Base-by-base conservation (phyloP, 2,888 invertebrate species). In the Adineta ricciae region DNA sequence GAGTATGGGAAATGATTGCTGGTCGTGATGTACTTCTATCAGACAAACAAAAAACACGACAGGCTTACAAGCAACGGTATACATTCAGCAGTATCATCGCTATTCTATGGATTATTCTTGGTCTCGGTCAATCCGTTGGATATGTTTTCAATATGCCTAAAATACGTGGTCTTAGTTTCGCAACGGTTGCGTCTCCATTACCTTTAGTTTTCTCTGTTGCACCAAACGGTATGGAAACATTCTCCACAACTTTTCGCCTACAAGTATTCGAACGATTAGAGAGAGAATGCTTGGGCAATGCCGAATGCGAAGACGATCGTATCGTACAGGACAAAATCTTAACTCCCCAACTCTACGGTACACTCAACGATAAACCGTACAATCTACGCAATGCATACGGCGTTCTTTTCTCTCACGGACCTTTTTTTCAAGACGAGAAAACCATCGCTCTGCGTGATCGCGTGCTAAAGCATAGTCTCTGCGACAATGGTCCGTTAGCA, bases 351-450 rank as follows among this genome's bases (percentile, higher is more conserved):
- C 41, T 73, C 1, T 73, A 73, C 36, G 16, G 38, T 41, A 73
- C 73, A 41, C 73, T 73, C 19, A 73, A 73, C 5, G 73, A 73
- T 73, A 73, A 41, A 41, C 73, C 73, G 9, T 73, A 73, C 38
- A 73, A 73, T 27, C 38, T 73, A 41, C 38, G 73, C 21, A 73
- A 73, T 41, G 73, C 73, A n/a, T 73, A 73, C 24, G 73, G 73
- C 38, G 73, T 73, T 38, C 73, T 73, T 16, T 73, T 73, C 14
- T 73, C 73, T 21, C 73, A 73, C 14, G 73, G 73, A 41, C 73
- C 73, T 1, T 73, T 73, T 24, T 73, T 73, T 73, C 73, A 73
- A 73, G 73, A 73, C 21, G 24, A 73, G 38, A 38, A 73, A 11
- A 11, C 41, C 8, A 19, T 73, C 1, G 38, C 38, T 73, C 11